Evolutionary conservation across 2,888 invertebrate genomes (phyloP), one percentile per base, ranked within the genome.

Genomic region (Oscheius sp.): DNA sequence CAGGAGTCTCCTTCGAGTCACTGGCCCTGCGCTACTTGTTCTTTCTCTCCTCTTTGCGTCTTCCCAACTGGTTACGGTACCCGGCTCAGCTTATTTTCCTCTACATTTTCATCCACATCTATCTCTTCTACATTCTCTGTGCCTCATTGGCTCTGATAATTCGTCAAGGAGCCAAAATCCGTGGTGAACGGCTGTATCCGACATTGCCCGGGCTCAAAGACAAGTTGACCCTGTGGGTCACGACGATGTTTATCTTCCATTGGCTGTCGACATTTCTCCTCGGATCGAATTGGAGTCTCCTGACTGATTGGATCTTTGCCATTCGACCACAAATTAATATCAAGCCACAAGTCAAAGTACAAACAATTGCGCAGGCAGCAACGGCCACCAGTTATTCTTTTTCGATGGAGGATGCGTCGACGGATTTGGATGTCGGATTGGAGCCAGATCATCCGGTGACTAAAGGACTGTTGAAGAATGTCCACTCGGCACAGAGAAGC

Each of bases 251-350:
- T 27, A 27, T 66, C 52, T 66, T 66, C 52, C 49, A 66, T 27
- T 66, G 66, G 66, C 13, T 66, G 16, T 29, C 52, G 7, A 27
- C 18, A 16, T 16, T 35, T 29, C n/a, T 66, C 1, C 49, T 66
- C 21, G 66, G 66, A 7, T 27, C 29, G 3, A 16, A 25, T n/a
- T 66, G 66, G 66, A 49, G 35, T 9, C 27, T 66, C 21, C 35
- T 66, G 9, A 29, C 52, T 16, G 66, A 66, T 27, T 66, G 66
- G 66, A 52, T 66, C 49, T 66, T 66, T 35, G 27, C 66, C 21
- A 29, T 66, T 12, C 27, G 66, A 9, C 66, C 66, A n/a, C 66
- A 66, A 35, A 66, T 66, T 35, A 66, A 52, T 35, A 66, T 66
- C 66, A 66, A 66, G 21, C 66, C 66, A 1, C 66, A 66, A 29